These are phyloP conservation scores for Pyrgus malvae DNA, from an alignment of 2,888 invertebrate genomes.

Conservation along the genomic window DNA sequence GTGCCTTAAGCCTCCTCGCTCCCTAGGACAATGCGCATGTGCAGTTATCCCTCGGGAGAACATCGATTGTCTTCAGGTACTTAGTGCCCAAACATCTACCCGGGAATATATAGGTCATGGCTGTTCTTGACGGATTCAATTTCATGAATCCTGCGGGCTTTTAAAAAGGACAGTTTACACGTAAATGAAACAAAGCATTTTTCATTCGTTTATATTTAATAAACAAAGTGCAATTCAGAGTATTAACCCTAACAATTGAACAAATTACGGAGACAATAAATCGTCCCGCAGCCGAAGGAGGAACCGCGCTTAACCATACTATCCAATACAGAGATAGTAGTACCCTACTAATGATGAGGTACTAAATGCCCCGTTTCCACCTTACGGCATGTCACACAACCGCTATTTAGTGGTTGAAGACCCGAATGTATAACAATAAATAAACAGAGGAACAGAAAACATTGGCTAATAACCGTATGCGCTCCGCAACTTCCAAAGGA, in stretches of 20 bases:
- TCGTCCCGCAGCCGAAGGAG: conserved; percentile 61
- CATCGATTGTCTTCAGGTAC: conserved; percentile 71
- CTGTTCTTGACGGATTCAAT: conserved; percentile 38
- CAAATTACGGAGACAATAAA: conserved; percentile 69
- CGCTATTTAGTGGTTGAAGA: conserved; percentile 58
- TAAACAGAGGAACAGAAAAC: conserved; percentile 56
- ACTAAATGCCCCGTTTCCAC: conserved; percentile 50
- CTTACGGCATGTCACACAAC: conserved; percentile 62
- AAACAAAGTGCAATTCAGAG: conserved; percentile 83
- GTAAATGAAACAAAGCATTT: conserved; percentile 50
- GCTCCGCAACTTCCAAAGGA: conserved; percentile 77
- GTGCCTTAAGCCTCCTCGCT: conserved; percentile 1
- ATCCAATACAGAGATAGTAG: conserved; percentile 42
- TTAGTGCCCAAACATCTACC: conserved; percentile 44
- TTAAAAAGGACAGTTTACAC: conserved; percentile 1
- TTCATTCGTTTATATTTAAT: conserved; percentile 83
- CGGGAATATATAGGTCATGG: conserved; percentile 69
- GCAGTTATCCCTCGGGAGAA: conserved; percentile 72
- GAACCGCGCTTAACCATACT: conserved; percentile 51
- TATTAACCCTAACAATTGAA: conserved; percentile 80
- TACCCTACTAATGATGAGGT: conserved; percentile 35
- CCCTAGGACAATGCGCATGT: conserved; percentile 62
- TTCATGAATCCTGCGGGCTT: conserved; percentile 21
- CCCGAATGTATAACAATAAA: conserved; percentile 62
- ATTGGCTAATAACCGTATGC: conserved; percentile 59